Evolutionary conservation across 2,113 vertebrate genomes (phyloP).

Genomic region (Phylloscopus trochilus): DNA sequence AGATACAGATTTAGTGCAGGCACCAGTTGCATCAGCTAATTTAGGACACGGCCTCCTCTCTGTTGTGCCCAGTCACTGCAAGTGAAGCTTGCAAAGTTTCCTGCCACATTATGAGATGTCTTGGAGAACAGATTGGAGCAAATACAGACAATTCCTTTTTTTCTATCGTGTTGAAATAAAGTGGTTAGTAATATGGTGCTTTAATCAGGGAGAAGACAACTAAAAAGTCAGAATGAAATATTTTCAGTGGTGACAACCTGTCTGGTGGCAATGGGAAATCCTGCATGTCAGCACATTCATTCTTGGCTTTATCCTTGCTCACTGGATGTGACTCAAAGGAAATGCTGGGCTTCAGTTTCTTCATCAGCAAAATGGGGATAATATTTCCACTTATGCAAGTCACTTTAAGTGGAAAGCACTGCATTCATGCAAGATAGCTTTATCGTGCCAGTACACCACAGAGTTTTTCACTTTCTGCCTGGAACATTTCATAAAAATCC

Average conservation of each 20-base stretch:
- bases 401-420: constrained; percentile 41
- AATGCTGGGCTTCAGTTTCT: constrained; percentile 47
- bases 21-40: background rate
- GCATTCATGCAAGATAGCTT: constrained; percentile 24
- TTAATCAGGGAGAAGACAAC: background rate
- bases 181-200: background rate
- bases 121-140: background rate
- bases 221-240: constrained; percentile 41
- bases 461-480: constrained; percentile 47
- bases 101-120: background rate
- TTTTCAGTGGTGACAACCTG: constrained; percentile 32
- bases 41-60: background rate
- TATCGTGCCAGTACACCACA: constrained; percentile 7
- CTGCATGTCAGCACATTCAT: constrained; percentile 49
- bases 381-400: constrained; percentile 58
- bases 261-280: constrained; percentile 50
- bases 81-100: background rate
- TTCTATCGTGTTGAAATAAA: background rate
- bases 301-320: constrained; percentile 45
- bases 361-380: constrained; percentile 51
- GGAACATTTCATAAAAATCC: constrained; percentile 54
- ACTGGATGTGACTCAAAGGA: constrained; percentile 51
- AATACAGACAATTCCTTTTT: background rate
- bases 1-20: constrained; percentile 8
- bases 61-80: background rate